Evolutionary conservation across 2,113 vertebrate species (phyloP).

Genomic region (Cochlearius cochlearius): DNA sequence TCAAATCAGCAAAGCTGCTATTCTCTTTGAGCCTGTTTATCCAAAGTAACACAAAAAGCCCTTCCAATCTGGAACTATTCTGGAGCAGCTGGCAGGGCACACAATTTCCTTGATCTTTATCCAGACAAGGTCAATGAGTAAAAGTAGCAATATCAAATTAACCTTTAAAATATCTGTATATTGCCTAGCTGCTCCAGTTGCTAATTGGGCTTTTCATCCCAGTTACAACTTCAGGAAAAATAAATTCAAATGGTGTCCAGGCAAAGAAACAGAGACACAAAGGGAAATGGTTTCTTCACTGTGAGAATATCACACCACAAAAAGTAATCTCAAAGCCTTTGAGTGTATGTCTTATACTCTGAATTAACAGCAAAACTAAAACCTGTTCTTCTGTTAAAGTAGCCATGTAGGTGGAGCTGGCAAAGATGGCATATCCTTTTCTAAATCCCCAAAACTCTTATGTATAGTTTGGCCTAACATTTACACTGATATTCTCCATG

Average conservation of each 20-base stretch:
- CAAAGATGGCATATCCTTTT: not conserved
- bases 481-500: not conserved
- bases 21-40: not conserved
- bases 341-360: not conserved
- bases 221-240: not conserved
- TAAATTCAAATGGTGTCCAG: not conserved
- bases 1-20: not conserved
- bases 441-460: not conserved
- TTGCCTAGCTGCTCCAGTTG: not conserved
- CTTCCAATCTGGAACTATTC: not conserved
- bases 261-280: not conserved
- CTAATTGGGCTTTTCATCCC: not conserved
- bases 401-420: not conserved
- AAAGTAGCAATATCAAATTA: not conserved
- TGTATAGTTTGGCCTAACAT: not conserved
- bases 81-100: not conserved
- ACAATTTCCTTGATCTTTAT: not conserved
- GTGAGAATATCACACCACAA: not conserved
- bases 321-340: not conserved
- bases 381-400: not conserved
- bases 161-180: not conserved
- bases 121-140: not conserved
- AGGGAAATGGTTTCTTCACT: not conserved
- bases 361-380: not conserved
- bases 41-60: not conserved